Evolutionary conservation across 2,113 vertebrate genomes (phyloP).

Genomic region (Girardinichthys multiradiatus): DNA sequence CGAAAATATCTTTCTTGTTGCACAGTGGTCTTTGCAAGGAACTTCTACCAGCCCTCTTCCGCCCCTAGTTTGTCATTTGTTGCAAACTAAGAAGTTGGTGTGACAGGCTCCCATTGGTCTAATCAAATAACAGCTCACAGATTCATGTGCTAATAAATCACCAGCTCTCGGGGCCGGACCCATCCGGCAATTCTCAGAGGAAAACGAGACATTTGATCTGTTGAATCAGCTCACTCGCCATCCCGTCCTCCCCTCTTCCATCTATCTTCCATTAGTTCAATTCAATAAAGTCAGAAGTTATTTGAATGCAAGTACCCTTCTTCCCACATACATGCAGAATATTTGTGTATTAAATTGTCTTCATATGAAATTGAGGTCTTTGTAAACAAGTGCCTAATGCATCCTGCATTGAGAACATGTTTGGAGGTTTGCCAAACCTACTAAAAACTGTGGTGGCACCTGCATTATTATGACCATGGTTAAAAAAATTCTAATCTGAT

Average conservation of each 20-base stretch:
- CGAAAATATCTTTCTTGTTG: background rate
- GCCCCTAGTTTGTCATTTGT: conserved; percentile 40
- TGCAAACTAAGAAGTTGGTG: conserved; percentile 53
- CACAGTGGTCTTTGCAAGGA: conserved; percentile 9
- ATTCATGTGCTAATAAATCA: conserved; percentile 79
- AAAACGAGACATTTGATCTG: conserved; percentile 71
- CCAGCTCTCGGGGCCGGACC: conserved; percentile 61
- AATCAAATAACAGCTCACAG: conserved; percentile 74
- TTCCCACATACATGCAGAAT: background rate
- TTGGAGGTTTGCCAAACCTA: too few species aligned
- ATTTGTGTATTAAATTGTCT: conserved; percentile 26
- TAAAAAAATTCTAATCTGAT: too few species aligned
- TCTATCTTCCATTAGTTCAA: conserved; percentile 67
- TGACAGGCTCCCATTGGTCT: conserved; percentile 64
- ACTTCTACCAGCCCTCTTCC: conserved; percentile 2
- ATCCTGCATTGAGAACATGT: too few species aligned
- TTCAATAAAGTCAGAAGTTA: conserved; percentile 62
- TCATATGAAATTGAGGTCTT: background rate
- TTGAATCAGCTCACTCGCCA: conserved; percentile 63
- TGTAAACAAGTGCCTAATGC: background rate
- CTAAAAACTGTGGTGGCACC: too few species aligned
- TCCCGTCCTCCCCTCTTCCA: conserved; percentile 47
- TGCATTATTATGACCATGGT: too few species aligned
- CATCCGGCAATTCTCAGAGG: conserved; percentile 39
- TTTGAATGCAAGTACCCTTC: conserved; percentile 32